Conservation (phyloP, 2,113 vertebrate species). For the Labrus mixtus region DNA sequence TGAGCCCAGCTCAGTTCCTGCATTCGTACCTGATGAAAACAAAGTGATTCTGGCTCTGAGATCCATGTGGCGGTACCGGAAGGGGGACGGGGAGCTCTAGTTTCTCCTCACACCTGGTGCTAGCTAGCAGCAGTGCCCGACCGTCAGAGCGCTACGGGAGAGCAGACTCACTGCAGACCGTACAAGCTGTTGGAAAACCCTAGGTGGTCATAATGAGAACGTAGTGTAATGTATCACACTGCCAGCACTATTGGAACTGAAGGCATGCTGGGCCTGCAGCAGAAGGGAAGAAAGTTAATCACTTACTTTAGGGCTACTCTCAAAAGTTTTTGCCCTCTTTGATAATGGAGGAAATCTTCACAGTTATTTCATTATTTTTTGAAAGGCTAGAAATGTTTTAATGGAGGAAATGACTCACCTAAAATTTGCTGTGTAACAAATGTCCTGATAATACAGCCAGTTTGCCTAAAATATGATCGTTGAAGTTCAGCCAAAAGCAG, state of each 20-base stretch:
- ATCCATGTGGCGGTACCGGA: slow-evolving; percentile 16
- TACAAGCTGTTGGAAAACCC: slow-evolving; percentile 75
- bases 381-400: not conserved
- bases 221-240: slow-evolving; percentile 68
- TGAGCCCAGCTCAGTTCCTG: slow-evolving; percentile 18
- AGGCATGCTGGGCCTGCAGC: slow-evolving; percentile 58
- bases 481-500: no score
- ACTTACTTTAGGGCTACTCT: slow-evolving; percentile 64
- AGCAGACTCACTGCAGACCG: slow-evolving; percentile 55
- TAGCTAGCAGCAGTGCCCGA: slow-evolving; percentile 64
- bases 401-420: not conserved
- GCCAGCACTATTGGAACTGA: slow-evolving; percentile 55
- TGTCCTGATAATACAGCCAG: not conserved
- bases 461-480: no score
- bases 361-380: not conserved
- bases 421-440: not conserved
- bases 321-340: slow-evolving; percentile 55
- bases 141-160: slow-evolving; percentile 59
- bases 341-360: slow-evolving; percentile 26
- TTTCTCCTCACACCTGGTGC: slow-evolving; percentile 66
- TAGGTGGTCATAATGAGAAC: slow-evolving; percentile 65
- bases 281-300: slow-evolving; percentile 66
- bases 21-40: slow-evolving; percentile 43
- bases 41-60: slow-evolving; percentile 42
- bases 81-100: slow-evolving; percentile 80